Evolutionary conservation across 2,113 vertebrate species (phyloP).

Genomic region (Tetrao urogallus): DNA sequence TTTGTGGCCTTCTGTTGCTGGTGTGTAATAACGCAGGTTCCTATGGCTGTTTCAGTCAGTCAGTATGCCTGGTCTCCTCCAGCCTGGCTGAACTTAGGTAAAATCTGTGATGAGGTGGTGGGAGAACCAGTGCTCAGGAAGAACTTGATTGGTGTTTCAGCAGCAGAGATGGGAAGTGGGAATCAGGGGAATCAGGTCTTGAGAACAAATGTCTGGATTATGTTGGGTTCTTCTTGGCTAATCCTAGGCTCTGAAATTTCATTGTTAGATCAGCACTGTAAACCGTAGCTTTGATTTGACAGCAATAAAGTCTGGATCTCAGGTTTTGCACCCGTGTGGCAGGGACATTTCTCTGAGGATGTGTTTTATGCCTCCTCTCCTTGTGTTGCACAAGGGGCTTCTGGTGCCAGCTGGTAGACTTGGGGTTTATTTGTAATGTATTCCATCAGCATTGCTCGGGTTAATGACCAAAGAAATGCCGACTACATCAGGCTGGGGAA

Average conservation of each 20-base stretch:
- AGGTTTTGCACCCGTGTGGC: neutral
- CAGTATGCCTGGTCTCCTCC: neutral
- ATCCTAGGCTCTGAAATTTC: too few species aligned
- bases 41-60: neutral
- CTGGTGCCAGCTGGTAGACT: neutral
- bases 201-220: neutral
- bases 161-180: neutral
- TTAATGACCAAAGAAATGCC: neutral
- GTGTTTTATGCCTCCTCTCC: neutral
- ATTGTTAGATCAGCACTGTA: too few species aligned
- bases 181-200: neutral
- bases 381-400: neutral
- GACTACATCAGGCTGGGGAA: neutral
- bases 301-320: neutral
- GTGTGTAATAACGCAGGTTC: neutral
- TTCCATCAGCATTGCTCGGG: neutral
- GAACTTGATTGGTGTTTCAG: neutral
- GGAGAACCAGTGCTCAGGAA: neutral
- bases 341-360: neutral
- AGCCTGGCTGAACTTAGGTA: neutral
- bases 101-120: neutral
- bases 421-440: neutral
- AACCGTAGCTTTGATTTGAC: neutral
- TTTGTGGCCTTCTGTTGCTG: neutral
- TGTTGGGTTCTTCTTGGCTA: neutral